Evolutionary conservation across 2,888 invertebrate genomes (phyloP).

Genomic region (Teinopalpus imperialis): DNA sequence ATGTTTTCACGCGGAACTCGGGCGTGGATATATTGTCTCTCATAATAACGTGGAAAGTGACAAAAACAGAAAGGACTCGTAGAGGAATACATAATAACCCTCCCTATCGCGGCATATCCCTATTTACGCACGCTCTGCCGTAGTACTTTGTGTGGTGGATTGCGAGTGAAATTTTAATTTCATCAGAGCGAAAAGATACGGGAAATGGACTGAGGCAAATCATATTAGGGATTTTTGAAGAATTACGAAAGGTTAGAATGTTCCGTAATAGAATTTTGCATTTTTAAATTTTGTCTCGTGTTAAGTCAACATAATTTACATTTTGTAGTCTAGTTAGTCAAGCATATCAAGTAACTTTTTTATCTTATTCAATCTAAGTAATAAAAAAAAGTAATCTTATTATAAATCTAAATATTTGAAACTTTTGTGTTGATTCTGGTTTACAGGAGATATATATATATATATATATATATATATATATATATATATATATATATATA

Average conservation of each 20-base stretch:
- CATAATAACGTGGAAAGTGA: constrained; percentile 46
- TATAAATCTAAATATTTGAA: too few species aligned
- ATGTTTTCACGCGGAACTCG: constrained; percentile 30
- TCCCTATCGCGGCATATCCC: background rate
- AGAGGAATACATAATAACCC: constrained; percentile 43
- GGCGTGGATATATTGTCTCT: constrained; percentile 44
- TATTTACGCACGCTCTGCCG: constrained; percentile 12
- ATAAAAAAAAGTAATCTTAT: too few species aligned
- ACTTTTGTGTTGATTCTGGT: too few species aligned
- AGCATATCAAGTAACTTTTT: too few species aligned
- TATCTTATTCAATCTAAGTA: too few species aligned
- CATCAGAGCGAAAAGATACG: constrained; percentile 25
- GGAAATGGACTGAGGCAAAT: constrained; percentile 8
- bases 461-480: too few species aligned
- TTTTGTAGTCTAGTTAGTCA: too few species aligned
- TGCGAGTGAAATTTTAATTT: constrained; percentile 21
- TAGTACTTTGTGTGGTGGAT: constrained; percentile 2
- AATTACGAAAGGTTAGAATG: constrained; percentile 8
- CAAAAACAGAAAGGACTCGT: constrained; percentile 45
- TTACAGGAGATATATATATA: too few species aligned
- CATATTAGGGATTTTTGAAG: constrained; percentile 12
- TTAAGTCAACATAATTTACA: constrained; percentile 7
- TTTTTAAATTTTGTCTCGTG: background rate
- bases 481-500: too few species aligned
- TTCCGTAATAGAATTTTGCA: background rate